Conservation (phyloP, 2,113 vertebrate genomes). For the Pangasianodon hypophthalmus region DNA sequence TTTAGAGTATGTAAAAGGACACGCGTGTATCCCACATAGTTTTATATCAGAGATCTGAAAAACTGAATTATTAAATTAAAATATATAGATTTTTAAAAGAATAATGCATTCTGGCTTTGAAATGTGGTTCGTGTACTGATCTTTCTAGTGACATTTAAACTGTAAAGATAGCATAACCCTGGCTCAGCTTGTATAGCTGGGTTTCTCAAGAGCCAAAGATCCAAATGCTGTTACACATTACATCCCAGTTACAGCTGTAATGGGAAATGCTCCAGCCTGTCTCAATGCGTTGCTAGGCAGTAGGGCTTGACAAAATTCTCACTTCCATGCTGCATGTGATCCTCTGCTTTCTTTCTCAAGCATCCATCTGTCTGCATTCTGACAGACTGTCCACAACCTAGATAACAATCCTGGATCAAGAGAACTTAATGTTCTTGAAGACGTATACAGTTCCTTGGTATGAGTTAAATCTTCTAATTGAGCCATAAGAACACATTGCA, state of each 20-base stretch:
- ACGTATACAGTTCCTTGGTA: background rate
- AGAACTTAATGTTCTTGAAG: background rate
- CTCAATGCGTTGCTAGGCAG: constrained; percentile 76
- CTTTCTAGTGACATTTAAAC: background rate
- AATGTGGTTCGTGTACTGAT: background rate
- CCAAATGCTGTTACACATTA: constrained; percentile 54
- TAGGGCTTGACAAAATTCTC: constrained; percentile 65
- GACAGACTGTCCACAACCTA: constrained; percentile 29
- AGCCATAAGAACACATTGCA: background rate
- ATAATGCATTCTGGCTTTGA: background rate
- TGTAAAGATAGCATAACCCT: background rate
- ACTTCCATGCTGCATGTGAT: constrained; percentile 59
- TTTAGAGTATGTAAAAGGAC: background rate
- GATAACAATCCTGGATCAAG: constrained; percentile 1
- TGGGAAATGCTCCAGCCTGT: constrained; percentile 64
- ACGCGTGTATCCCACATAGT: background rate
- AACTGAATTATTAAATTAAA: background rate
- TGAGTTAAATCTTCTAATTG: background rate
- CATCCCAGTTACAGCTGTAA: constrained; percentile 53
- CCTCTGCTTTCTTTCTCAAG: constrained; percentile 39
- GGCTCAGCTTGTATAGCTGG: background rate
- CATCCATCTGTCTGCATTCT: constrained; percentile 44
- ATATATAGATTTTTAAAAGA: background rate
- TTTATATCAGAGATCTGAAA: background rate
- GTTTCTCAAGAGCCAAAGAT: constrained; percentile 34